Base-by-base conservation (phyloP, 1,140 invertebrate genomes). In the Zaprionus lachaisei region DNA sequence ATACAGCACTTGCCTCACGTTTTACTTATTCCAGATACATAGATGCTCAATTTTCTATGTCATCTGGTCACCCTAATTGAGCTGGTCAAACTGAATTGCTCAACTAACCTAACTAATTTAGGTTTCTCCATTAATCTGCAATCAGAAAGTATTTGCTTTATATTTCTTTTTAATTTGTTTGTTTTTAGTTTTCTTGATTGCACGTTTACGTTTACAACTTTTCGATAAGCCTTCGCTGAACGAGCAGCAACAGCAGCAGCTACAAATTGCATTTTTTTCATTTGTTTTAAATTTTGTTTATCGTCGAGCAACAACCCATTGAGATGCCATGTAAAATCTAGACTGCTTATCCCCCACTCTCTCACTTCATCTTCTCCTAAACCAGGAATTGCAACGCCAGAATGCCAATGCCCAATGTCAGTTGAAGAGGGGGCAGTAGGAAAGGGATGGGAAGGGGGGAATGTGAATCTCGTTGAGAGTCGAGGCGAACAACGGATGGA, bases 241-340 rank as follows among this genome's bases (percentile, higher is more conserved):
- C 20, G 12, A 51, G 47, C 47, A 51, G 47, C 65, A 67, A 44
- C 51, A 56, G 63, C 61, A 63, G 61, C 66, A 71, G 64, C 49
- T 49, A 77, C 66, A 73, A 69, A 69, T 56, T 78, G 67, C 70
- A 87, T 77, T 72, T 73, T 66, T 73, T 77, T 20, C 61, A 73
- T 87, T 87, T 89, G 81, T 83, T 89, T 87, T 81, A 81, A 89
- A 76, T 83, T 81, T 83, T 61, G 67, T 66, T 87, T 84, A 78
- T 85, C 64, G 82, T 70, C 56, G 75, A 72, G 75, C 76, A 75
- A 72, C 73, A 76, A 76, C 54, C 70, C 67, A 72, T 79, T 77
- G 76, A 68, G 62, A 78, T 83, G 70, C 56, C 74, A 77, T 87
- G 78, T 68, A 80, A 81, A 83, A 78, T 69, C 63, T 54, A 31